Conservation (phyloP, 2,888 invertebrate genomes). For the Drosophila macrospina region DNA sequence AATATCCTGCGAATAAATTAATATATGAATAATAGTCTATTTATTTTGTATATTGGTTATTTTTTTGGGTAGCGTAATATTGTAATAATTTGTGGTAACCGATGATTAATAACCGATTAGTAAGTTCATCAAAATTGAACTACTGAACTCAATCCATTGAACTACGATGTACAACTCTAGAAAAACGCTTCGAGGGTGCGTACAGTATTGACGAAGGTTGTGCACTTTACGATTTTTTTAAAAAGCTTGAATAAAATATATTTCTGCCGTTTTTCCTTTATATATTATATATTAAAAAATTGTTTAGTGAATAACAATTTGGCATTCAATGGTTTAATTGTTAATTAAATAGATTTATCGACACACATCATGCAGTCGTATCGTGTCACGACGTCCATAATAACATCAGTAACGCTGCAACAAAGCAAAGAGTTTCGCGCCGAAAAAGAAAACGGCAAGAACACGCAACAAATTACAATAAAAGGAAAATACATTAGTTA, state of each 20-base stretch:
- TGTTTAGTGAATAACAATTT: background rate
- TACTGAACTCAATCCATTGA: too few relatives aligned
- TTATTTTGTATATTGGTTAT: too few relatives aligned
- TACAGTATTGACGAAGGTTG: background rate
- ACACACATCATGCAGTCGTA: slow-evolving; percentile 50
- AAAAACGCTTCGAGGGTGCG: slow-evolving; percentile 30
- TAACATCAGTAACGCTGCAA: slow-evolving; percentile 71
- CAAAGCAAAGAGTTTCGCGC: slow-evolving; percentile 79
- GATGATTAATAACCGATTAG: too few relatives aligned
- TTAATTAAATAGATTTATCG: background rate
- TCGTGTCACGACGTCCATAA: slow-evolving; percentile 55
- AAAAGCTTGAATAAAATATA: background rate
- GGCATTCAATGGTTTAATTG: background rate
- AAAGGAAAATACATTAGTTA: slow-evolving; percentile 15
- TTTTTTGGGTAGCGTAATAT: too few relatives aligned
- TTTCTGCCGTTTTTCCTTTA: background rate
- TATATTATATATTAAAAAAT: too few relatives aligned
- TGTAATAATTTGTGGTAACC: too few relatives aligned
- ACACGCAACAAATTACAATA: slow-evolving; percentile 37
- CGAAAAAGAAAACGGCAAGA: slow-evolving; percentile 69
- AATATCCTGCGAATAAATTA: too few relatives aligned
- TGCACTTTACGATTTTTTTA: slow-evolving; percentile 9
- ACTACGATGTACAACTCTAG: background rate
- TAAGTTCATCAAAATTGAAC: too few relatives aligned
- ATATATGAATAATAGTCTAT: too few relatives aligned